Base-by-base conservation (phyloP, 2,113 vertebrate species). In the Brachypteracias leptosomus region DNA sequence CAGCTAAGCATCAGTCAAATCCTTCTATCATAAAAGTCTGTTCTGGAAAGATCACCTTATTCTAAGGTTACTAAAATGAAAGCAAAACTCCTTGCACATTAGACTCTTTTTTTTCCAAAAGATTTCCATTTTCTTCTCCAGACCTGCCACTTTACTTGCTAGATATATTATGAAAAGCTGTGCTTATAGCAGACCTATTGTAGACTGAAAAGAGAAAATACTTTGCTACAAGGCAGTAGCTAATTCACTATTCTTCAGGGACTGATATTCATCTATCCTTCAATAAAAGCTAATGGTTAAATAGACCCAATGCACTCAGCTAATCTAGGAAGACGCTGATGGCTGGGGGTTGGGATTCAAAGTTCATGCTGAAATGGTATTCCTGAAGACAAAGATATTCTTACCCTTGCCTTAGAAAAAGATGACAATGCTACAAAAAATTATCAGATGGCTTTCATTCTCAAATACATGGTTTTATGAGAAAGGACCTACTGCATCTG, bases 221-320 rank as follows among this genome's bases (percentile, higher is more conserved):
- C 97, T 98, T 95, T 97, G 95, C 94, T 98, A 95, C 91, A 95
- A 97, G 96, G 93, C 83, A 96, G 94, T 88, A 97, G 94, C 94
- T 98, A 97, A 98, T 98, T 97, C 96, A 91, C 96, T 96, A 83
- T 98, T 98, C 97, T 98, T 83, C 90, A 91, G 96, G 96, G 97
- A 95, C 91, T 95, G 97, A 97, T 97, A 97, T 88, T 97, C 95
- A 95, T 98, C 96, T 97, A 95, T 93, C 88, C 94, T 97, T 98
- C 98, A 97, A 93, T 98, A 97, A 98, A 97, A 97, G 92, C 91
- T 97, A 98, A 97, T 97, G 96, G 94, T 90, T 97, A 97, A 95
- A 93, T 96, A 97, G 96, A 92, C 95, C 89, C 97, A 98, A 95
- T 97, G 95, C 96, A 97, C 97, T 97, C 92, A 97, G 97, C 97